These are phyloP conservation scores for Psephotus haematonotus DNA, from an alignment of 2,113 vertebrate species.

Conservation along the genomic window DNA sequence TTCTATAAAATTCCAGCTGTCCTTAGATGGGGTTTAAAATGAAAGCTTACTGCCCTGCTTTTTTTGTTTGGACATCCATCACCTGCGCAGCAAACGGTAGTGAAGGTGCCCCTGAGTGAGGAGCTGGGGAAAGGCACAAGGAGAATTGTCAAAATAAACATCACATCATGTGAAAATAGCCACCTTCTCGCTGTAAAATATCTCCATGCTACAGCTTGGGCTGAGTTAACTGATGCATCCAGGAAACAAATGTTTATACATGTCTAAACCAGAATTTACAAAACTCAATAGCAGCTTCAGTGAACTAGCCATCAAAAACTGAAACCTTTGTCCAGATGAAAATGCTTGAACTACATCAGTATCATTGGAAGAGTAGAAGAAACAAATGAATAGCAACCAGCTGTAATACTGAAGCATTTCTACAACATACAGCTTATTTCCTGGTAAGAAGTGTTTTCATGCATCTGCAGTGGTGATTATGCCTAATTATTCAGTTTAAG, in stretches of 20 bases:
- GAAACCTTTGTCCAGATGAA: not conserved
- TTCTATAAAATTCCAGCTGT: constrained; percentile 3
- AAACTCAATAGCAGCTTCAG: not conserved
- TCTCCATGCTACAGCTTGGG: not conserved
- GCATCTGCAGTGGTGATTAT: not conserved
- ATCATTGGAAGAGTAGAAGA: not conserved
- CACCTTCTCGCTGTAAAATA: not conserved
- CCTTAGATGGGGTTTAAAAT: not conserved
- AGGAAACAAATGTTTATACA: constrained; percentile 7
- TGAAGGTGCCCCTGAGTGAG: not conserved
- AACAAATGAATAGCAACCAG: not conserved
- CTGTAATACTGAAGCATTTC: not conserved
- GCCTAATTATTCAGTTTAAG: not conserved
- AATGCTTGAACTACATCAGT: not conserved
- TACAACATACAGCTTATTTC: not conserved
- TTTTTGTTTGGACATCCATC: not conserved
- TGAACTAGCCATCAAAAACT: not conserved
- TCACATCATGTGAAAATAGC: not conserved
- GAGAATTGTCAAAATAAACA: not conserved
- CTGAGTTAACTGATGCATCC: not conserved
- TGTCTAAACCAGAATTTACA: not conserved
- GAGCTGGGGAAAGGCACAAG: not conserved
- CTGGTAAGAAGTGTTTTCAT: not conserved
- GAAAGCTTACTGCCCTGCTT: not conserved
- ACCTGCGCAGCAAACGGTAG: not conserved